Evolutionary conservation across 2,113 vertebrate genomes (phyloP).

Genomic region (Phodopus roborovskii): DNA sequence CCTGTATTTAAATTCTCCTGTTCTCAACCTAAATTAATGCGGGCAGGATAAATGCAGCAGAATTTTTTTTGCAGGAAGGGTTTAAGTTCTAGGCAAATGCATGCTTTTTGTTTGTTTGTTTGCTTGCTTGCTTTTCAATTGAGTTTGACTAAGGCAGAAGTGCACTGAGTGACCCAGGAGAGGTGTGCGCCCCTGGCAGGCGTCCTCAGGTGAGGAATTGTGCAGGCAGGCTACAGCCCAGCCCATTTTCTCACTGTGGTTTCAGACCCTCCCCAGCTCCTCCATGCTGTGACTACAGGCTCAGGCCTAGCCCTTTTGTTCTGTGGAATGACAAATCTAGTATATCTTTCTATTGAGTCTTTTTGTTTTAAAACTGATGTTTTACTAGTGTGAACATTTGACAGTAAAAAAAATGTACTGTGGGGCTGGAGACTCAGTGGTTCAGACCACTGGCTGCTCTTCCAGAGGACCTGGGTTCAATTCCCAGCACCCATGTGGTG

Average conservation of each 20-base stretch:
- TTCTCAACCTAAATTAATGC: neutral
- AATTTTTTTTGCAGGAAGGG: neutral
- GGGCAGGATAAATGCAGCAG: neutral
- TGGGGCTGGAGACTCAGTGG: neutral
- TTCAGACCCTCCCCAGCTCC: neutral
- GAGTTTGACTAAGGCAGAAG: neutral
- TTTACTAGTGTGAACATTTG: slow-evolving; percentile 2
- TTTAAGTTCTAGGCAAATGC: neutral
- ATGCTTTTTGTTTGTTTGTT: neutral
- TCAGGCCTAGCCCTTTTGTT: neutral
- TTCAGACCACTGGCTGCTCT: neutral
- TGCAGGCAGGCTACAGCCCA: fast-evolving
- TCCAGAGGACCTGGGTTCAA: neutral
- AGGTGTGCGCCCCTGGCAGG: neutral
- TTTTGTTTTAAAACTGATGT: neutral
- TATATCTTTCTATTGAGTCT: neutral
- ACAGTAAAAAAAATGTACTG: neutral
- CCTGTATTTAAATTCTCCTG: neutral
- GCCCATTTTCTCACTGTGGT: neutral
- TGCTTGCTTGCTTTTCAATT: neutral
- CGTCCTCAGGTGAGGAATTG: too few relatives aligned
- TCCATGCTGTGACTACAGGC: neutral
- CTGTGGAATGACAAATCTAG: neutral
- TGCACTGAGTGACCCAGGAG: neutral
- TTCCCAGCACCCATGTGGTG: neutral